Base-by-base conservation (phyloP, 2,888 invertebrate genomes). In the Leptothorax acervorum region DNA sequence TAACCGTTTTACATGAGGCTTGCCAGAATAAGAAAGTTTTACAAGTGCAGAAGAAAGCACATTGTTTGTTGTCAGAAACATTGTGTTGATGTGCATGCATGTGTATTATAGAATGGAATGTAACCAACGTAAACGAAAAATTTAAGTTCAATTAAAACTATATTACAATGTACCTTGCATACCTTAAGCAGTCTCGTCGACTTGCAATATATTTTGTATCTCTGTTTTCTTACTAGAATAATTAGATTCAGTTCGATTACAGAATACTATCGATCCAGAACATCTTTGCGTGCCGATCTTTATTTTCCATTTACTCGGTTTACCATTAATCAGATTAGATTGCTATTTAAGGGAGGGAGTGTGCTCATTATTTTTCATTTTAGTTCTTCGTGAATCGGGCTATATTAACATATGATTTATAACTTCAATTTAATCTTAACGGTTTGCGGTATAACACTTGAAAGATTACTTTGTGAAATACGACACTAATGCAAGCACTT, bases 261-360 rank as follows among this genome's bases (percentile, higher is more conserved):
- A 9, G n/a, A 18, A 53, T 68, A 62, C 31, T 84, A 89, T 89
- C 85, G 90, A 87, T 89, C 73, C 76, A 57, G 65, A 83, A 82
- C 81, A 86, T 87, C 86, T 86, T 87, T 60, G 89, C 87, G 87
- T 89, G 88, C 86, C 70, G 84, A 89, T 89, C 88, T 87, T 87
- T 89, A 76, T 87, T 89, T 87, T 76, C 85, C 78, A 66, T 84
- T 84, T 82, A 83, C 79, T 62, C 62, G 39, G 70, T 84, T 81
- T 51, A 76, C 35, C 82, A 65, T 55, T 82, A 73, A 85, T 84
- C 86, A 85, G 85, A 87, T 89, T 86, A 89, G 75, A 62, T 75
- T 63, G 53, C 81, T 81, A 51, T 82, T 87, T 82, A 86, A 83
- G 63, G 28, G 57, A 70, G 82, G 57, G 76, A 87, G 83, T 83